Base-by-base conservation (phyloP, 2,113 vertebrate genomes). In the Neofelis nebulosa region DNA sequence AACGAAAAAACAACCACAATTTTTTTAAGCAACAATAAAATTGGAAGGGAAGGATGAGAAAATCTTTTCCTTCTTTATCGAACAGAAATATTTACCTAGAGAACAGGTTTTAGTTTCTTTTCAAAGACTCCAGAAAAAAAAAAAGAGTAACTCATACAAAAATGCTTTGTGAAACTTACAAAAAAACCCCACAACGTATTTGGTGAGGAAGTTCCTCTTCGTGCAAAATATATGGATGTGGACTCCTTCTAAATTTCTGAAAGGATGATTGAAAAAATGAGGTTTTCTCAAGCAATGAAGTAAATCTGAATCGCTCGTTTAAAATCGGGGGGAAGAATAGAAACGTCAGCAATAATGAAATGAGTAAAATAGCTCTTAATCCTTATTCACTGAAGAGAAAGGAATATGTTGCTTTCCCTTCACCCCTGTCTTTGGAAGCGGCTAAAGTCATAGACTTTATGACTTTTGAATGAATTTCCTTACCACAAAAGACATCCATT, bases 221-320 rank as follows among this genome's bases (percentile, higher is more conserved):
- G 38, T 69, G 61, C n/a, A 92, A 84, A 90, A 74, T 25, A 29
- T 88, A 71, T 18, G 89, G 80, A 91, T 90, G 97, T 63, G 52
- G 74, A 83, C 61, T 96, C 71, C 65, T 73, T 79, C 41, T 91
- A 91, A 93, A 80, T 91, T 97, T 93, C 92, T 79, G 71, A 95
- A 93, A 93, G 92, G 69, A 91, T 61, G 50, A 69, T 57, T 81
- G 33, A 83, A 88, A 95, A 95, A 93, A 68, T 1, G n/a, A 82
- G 55, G 38, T 66, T 71, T 83, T 71, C 63, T 92, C 52, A 76
- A 71, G 45, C 76, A 88, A 83, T 73, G 71, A 92, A 90, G 57
- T 55, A 87, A 93, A 57, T 3, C 11, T 74, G 38, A 84, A 93
- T 90, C 74, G 81, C 48, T 69, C 36, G 74, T 36, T 89, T 82